Evolutionary conservation across 2,113 vertebrate species (phyloP), one percentile per base, ranked within the genome.

Genomic region (Castor canadensis): DNA sequence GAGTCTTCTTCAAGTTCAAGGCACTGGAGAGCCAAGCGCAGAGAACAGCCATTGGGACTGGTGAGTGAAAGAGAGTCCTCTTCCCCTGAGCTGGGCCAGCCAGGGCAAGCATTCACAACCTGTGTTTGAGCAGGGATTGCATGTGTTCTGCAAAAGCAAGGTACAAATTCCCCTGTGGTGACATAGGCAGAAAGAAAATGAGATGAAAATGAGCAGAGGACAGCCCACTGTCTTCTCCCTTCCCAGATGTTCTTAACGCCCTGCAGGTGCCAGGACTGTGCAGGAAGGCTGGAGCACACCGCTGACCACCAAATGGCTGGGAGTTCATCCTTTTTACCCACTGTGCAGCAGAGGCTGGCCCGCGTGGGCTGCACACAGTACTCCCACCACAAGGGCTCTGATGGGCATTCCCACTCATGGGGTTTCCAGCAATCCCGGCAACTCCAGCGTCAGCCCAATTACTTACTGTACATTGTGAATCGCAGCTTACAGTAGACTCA

Each of bases 391-490:
- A 20, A 35, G 73, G 52, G 52, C 22, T 32, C 72, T 8, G 2
- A 6, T 6, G 38, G 15, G 4, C 13, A 40, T 47, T 58, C 52
- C 43, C 15, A 58, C 45, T 43, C 40, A 89, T 35, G 9, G 6
- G 12, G 13, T 26, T 24, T 89, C 32, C 26, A 40, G 47, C 95
- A 43, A 92, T 73, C 35, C 73, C 43, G 95, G 0, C 12, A 79
- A 73, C 35, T 71, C 20, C 84, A 56, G 12, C 6, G 22, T 16
- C 40, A 40, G 47, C 56, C 47, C n/a, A n/a, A n/a, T 72, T 95
- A 97, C 56, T 66, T 92, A 83, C 87, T 49, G 71, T 28, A 26
- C 19, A 82, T 19, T 56, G 52, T 47, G 60, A 90, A 56, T 56
- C 38, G 66, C 45, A 26, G 43, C 40, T 89, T 96, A 76, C 38